Evolutionary conservation across 2,888 invertebrate genomes (phyloP), one percentile per base, ranked within the genome.

Genomic region (Sphinx pinastri): DNA sequence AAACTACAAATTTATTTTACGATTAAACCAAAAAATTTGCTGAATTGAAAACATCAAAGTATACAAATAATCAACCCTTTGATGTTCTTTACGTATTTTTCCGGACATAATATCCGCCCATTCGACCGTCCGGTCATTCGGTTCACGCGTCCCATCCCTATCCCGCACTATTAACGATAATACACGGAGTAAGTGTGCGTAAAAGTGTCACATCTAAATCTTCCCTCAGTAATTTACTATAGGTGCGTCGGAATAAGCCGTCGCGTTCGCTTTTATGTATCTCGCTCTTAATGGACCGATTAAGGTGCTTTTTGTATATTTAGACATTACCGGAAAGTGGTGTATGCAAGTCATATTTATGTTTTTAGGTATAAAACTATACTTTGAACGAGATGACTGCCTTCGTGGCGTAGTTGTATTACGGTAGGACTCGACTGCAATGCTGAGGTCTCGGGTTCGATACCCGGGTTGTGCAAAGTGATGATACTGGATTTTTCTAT

Each of bases 131-230:
- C 63, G 19, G 13, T 19, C 19, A 63, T 19, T 49, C 47, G 63
- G 47, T 47, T 47, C 19, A 63, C 59, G 19, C 19, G 31, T 63
- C 60, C 52, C 69, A 69, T 63, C 69, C 60, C 69, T 69, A 69
- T n/a, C 25, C 19, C 19, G 7, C 60, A 63, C 88, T 89, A 91
- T 90, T 88, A 90, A 90, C 84, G 89, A 88, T 88, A 84, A 80
- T 81, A 80, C 81, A 81, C 81, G 79, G 73, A 72, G 71, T 83
- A 82, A 86, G 83, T 84, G 81, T 81, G 76, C 83, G 83, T 87
- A 86, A 87, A 87, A 86, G 82, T 84, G 88, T 88, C 88, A 85
- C 76, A 75, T 76, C 81, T 84, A 83, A 83, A 84, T 84, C 86
- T 77, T 73, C 76, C 76, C 71, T 59, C 75, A 66, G 76, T 81